Evolutionary conservation across 2,797 vertebrate genomes (phyloP).

Genomic region (Lepilemur septentrionalis): DNA sequence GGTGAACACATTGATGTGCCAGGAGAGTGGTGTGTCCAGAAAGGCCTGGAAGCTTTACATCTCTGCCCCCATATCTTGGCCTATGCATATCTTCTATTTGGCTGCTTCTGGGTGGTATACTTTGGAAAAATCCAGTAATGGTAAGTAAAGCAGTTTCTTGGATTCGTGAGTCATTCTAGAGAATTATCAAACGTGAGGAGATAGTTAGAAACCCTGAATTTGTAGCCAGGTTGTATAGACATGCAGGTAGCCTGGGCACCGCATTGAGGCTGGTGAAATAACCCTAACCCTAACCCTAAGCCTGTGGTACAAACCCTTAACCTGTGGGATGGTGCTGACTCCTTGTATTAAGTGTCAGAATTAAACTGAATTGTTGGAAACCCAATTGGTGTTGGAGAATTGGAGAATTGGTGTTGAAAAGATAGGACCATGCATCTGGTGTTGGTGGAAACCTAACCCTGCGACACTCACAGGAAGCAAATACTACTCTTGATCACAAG

Average conservation of each 20-base stretch:
- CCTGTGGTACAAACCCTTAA: background rate
- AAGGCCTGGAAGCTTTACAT: fast-evolving
- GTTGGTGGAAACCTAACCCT: background rate
- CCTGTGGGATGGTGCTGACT: background rate
- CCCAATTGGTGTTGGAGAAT: background rate
- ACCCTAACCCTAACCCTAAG: no score
- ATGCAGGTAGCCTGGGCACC: background rate
- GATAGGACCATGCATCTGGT: background rate
- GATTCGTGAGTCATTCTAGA: background rate
- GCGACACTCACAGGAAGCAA: background rate
- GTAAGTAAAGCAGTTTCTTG: background rate
- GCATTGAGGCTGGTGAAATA: background rate
- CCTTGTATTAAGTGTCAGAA: background rate
- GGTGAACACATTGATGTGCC: background rate
- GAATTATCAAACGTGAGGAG: background rate
- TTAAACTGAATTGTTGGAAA: background rate
- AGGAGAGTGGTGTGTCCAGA: background rate
- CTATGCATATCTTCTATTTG: background rate
- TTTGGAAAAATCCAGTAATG: background rate
- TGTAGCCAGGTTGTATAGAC: background rate
- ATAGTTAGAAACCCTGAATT: background rate
- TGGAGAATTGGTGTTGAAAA: background rate
- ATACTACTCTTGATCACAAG: background rate
- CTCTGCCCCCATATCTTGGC: no score
- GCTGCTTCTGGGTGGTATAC: background rate